These are phyloP conservation scores for Erethizon dorsatum DNA, from an alignment of 2,797 vertebrate species.

Conservation along the genomic window DNA sequence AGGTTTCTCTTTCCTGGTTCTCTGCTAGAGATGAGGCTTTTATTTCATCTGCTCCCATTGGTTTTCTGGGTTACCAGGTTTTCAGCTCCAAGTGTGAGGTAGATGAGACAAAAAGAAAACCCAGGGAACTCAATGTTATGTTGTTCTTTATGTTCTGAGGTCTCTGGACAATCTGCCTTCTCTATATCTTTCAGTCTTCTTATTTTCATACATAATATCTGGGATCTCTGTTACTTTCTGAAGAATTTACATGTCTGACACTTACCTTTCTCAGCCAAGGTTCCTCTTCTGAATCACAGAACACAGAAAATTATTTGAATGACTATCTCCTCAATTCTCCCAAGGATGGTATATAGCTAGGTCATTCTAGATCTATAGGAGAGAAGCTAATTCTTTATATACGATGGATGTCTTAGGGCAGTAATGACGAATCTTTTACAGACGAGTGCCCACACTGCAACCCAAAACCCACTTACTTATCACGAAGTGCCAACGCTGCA, in stretches of 20 bases:
- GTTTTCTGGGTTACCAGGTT: constrained; percentile 1
- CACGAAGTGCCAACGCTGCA: background rate
- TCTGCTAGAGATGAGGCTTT: background rate
- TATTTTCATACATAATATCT: constrained; percentile 15
- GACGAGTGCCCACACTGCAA: background rate
- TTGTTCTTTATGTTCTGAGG: background rate
- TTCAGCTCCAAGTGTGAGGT: constrained; percentile 1
- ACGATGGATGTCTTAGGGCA: background rate
- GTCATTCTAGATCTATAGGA: constrained; percentile 30
- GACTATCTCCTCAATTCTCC: constrained; percentile 31
- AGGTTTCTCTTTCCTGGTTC: background rate
- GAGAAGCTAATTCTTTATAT: constrained; percentile 19
- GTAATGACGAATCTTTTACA: background rate
- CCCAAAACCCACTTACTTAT: background rate
- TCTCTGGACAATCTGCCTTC: background rate
- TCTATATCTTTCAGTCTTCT: background rate
- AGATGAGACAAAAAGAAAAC: constrained; percentile 57
- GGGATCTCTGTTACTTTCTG: background rate
- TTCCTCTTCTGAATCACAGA: constrained; percentile 41
- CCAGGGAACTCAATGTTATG: background rate
- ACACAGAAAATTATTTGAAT: constrained; percentile 54
- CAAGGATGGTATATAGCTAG: background rate
- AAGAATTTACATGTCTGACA: background rate
- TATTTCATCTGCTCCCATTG: background rate
- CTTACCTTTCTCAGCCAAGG: background rate